Percentiles rank a stretch among this genome's conserved stretches.
Conservation (phyloP, 2,888 invertebrate species). For the Chymomyza amoena region DNA sequence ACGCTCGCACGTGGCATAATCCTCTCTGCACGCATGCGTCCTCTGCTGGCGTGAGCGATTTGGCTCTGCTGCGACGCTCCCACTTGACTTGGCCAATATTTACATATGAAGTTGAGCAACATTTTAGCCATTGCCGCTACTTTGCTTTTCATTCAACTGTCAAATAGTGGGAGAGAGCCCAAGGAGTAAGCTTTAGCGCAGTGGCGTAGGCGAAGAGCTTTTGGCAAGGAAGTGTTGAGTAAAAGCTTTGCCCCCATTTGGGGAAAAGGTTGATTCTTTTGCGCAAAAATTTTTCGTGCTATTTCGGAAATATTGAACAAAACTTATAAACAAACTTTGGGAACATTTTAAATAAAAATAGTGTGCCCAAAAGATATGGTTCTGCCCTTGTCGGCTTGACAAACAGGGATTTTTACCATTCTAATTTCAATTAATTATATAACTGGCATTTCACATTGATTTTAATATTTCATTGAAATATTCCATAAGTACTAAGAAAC, state of each 20-base stretch:
- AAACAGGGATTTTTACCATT: no score
- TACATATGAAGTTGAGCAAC: constrained; percentile 66
- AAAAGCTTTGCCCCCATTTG: not conserved
- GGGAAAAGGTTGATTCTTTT: no score
- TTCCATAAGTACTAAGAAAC: no score
- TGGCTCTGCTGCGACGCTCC: not conserved
- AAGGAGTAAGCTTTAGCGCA: constrained; percentile 36
- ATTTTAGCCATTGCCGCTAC: constrained; percentile 36
- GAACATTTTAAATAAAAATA: no score
- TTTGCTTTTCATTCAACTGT: constrained; percentile 54
- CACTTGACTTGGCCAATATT: constrained; percentile 48
- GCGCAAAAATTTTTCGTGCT: no score
- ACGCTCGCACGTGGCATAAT: constrained; percentile 37
- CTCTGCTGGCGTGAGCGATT: not conserved
- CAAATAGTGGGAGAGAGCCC: constrained; percentile 37
- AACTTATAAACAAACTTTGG: no score
- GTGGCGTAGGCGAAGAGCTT: constrained; percentile 14
- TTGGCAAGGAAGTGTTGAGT: not conserved
- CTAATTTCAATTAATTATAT: no score
- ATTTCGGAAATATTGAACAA: no score
- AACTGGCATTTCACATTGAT: no score
- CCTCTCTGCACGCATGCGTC: constrained; percentile 25
- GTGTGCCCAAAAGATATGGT: no score
- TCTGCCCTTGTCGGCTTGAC: no score
- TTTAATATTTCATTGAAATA: no score